Evolutionary conservation across 2,113 vertebrate species (phyloP).

Genomic region (Petrocephalus microphthalmus): DNA sequence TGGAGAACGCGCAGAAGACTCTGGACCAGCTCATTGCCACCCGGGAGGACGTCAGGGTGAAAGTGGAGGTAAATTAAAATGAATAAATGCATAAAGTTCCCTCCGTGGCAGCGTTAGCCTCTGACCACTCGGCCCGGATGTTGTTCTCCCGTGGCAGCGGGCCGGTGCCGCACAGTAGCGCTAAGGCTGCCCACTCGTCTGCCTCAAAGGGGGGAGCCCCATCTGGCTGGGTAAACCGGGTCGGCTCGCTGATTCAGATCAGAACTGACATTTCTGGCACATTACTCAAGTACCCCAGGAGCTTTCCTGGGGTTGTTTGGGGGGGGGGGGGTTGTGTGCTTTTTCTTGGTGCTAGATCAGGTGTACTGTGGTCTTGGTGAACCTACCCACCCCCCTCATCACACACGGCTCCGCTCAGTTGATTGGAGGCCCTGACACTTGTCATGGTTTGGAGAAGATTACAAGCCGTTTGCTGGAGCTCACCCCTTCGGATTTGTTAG

Average conservation of each 20-base stretch:
- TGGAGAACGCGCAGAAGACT: slow-evolving; percentile 89
- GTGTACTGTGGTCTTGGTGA: not conserved
- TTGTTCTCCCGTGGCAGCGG: not conserved
- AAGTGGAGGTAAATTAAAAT: slow-evolving; percentile 77
- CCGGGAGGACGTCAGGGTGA: slow-evolving; percentile 80
- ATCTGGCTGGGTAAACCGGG: not conserved
- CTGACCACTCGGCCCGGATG: not conserved
- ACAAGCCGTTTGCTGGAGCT: slow-evolving; percentile 6
- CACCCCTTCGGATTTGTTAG: slow-evolving; percentile 10
- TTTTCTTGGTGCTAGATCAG: not conserved
- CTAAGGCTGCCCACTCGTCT: not conserved
- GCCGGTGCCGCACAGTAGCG: not conserved
- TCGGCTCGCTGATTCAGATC: not conserved
- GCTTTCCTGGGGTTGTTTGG: not conserved
- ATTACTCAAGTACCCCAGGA: slow-evolving; percentile 25
- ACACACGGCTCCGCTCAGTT: not conserved
- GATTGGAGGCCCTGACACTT: not conserved
- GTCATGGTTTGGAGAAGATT: slow-evolving; percentile 17
- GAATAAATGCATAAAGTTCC: not conserved
- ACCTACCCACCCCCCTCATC: too few species aligned
- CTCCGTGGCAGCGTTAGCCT: not conserved
- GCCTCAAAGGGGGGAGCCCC: not conserved
- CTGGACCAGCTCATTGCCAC: slow-evolving; percentile 81
- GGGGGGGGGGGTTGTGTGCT: not conserved
- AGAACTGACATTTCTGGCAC: slow-evolving; percentile 25